These are phyloP conservation scores for Portunus trituberculatus DNA, from an alignment of 1,140 invertebrate genomes.

Conservation along the genomic window DNA sequence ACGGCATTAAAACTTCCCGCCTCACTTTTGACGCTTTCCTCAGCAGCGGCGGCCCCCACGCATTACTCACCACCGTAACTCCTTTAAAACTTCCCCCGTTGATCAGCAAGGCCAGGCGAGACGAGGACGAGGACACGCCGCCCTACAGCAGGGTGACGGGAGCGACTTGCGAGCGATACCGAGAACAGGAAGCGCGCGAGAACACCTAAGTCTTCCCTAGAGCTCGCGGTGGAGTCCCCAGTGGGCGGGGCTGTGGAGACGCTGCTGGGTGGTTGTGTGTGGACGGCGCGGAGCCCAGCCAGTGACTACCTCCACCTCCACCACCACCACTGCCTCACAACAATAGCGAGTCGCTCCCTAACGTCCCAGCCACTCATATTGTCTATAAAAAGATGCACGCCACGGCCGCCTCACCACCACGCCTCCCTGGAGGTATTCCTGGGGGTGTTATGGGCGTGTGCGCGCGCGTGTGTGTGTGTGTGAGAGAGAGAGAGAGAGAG, in stretches of 20 bases:
- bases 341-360: not conserved
- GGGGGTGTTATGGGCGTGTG: not conserved
- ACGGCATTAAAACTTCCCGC: not conserved
- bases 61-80: not conserved
- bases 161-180: too few relatives aligned
- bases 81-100: not conserved
- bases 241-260: not conserved
- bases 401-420: not conserved
- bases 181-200: not conserved
- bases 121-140: not conserved
- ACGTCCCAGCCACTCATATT: slow-evolving; percentile 10
- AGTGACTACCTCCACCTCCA: slow-evolving; percentile 13
- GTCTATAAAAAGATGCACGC: slow-evolving; percentile 22
- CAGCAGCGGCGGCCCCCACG: not conserved
- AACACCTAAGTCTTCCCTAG: not conserved
- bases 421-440: not conserved
- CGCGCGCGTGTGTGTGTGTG: not conserved
- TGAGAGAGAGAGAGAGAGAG: too few relatives aligned
- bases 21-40: not conserved
- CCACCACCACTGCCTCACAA: not conserved
- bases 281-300: not conserved
- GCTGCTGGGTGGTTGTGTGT: not conserved
- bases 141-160: too few relatives aligned
- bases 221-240: not conserved
- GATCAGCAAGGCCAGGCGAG: not conserved